phyloP scores from a whole-genome alignment of 2,797 vertebrate genomes.

The Fistularia commersonii region DNA sequence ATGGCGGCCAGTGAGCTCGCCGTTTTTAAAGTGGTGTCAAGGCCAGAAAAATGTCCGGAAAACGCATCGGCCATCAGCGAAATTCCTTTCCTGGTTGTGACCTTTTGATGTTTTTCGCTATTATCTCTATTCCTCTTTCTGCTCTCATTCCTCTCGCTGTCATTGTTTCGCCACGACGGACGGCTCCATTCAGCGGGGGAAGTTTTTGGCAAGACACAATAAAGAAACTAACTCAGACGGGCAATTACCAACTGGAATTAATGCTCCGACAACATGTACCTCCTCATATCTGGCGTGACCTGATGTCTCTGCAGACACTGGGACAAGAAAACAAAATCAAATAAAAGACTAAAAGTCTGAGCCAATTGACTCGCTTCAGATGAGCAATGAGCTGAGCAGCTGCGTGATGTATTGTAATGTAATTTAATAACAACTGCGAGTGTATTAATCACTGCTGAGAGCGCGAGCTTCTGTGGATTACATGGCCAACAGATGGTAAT shows the following conservation, averaged over 20 bases:
- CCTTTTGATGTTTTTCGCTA: not conserved
- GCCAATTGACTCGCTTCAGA: not conserved
- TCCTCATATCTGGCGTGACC: conserved; percentile 18
- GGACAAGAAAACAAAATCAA: conserved; percentile 1
- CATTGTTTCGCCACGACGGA: conserved; percentile 4
- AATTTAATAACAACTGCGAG: conserved; percentile 19
- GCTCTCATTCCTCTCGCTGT: conserved; percentile 1
- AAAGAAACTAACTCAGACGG: conserved; percentile 26
- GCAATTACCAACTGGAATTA: conserved; percentile 10
- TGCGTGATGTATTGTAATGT: conserved; percentile 32
- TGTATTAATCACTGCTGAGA: conserved; percentile 22
- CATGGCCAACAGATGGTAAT: conserved; percentile 35
- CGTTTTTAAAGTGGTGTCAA: too few relatives aligned
- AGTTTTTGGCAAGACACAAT: conserved; percentile 15
- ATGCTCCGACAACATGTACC: conserved; percentile 41
- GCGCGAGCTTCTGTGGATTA: conserved; percentile 22
- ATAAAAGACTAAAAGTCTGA: too few relatives aligned
- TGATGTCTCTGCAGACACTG: not conserved
- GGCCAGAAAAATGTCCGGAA: too few relatives aligned
- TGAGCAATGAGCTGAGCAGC: conserved; percentile 36
- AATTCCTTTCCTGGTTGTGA: not conserved
- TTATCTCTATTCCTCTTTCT: conserved; percentile 2
- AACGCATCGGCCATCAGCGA: too few relatives aligned
- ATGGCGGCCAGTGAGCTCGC: too few relatives aligned
- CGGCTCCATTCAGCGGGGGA: conserved; percentile 11